Evolutionary conservation across 2,113 vertebrate species (phyloP).

Genomic region (Danio rerio): GRCz12tu NC_133185.1:26612501-26613000

Average conservation of each 20-base stretch:
- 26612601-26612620: neutral
- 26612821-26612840: no score
- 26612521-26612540: no score
- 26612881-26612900: neutral
- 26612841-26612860: neutral
- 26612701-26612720: neutral
- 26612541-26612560: neutral
- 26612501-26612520: no score
- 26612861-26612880: neutral
- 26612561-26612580: no score
- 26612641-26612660: neutral
- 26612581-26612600: no score
- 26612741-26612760: slow-evolving; percentile 4
- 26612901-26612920: neutral
- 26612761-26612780: neutral
- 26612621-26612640: neutral
- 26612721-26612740: slow-evolving; percentile 6
- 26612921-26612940: neutral
- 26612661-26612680: neutral
- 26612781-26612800: neutral
- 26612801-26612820: neutral
- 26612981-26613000: no score
- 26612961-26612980: neutral
- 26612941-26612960: neutral
- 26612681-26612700: neutral